Percentiles rank a stretch among this genome's conserved stretches.
Evolutionary conservation across 2,113 vertebrate species (phyloP).

Genomic region (Antidorcas marsupialis): DNA sequence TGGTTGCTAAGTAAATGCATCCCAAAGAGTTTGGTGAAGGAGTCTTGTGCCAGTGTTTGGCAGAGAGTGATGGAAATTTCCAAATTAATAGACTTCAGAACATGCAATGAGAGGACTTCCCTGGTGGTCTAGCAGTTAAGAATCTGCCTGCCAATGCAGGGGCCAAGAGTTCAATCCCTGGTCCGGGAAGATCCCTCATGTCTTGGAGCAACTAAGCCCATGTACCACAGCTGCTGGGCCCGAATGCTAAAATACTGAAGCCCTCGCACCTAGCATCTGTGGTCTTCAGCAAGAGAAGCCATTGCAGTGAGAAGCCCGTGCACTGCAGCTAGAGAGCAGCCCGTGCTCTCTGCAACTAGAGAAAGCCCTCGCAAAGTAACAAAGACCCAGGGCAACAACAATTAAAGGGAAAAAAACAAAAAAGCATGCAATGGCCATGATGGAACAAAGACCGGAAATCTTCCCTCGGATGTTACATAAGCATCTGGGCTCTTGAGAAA

Average conservation of each 20-base stretch:
- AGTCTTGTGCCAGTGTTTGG: not conserved
- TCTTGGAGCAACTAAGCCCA: not conserved
- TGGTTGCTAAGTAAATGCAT: not conserved
- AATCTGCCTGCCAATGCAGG: not conserved
- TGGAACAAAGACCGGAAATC: not conserved
- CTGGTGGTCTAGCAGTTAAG: not conserved
- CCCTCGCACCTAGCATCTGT: fast-evolving
- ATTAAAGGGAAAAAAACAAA: not conserved
- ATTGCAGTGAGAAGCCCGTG: not conserved
- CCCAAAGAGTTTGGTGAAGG: not conserved
- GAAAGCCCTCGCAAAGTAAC: not conserved
- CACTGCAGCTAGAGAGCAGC: not conserved
- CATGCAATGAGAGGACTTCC: not conserved
- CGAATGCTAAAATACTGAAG: not conserved
- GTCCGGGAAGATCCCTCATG: not conserved
- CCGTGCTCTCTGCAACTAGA: not conserved
- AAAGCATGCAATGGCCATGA: not conserved
- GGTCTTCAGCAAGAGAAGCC: not conserved
- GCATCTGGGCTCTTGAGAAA: not conserved
- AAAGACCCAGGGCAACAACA: not conserved
- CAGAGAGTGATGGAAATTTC: not conserved
- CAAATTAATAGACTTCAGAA: not conserved
- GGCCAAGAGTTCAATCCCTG: not conserved
- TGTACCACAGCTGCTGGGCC: not conserved
- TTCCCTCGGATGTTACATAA: not conserved